These are phyloP conservation scores for Pterophyllum scalare DNA, from an alignment of 2,113 vertebrate species.

Conservation along the genomic window DNA sequence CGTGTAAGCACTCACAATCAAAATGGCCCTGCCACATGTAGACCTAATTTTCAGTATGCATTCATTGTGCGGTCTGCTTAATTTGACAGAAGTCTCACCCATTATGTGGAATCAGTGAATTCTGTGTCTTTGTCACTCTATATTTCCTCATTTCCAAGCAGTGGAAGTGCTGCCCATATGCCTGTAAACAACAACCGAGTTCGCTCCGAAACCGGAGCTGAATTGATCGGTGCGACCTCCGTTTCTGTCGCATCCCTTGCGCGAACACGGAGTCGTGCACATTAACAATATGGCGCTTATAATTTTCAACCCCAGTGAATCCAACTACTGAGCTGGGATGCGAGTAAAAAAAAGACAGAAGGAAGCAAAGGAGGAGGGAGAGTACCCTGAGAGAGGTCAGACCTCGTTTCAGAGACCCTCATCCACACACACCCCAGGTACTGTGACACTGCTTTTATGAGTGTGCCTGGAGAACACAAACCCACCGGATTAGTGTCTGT, in stretches of 20 bases:
- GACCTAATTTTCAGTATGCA: conserved; percentile 32
- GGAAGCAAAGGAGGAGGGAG: conserved; percentile 41
- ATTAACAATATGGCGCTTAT: conserved; percentile 39
- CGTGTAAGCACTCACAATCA: conserved; percentile 38
- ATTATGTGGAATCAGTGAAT: conserved; percentile 16
- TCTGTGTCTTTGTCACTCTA: conserved; percentile 13
- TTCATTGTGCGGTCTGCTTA: not conserved
- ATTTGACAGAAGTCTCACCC: conserved; percentile 4
- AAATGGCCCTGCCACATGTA: conserved; percentile 25
- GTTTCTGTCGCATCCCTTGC: conserved; percentile 34
- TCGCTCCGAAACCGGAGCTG: not conserved
- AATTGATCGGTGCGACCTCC: conserved; percentile 4
- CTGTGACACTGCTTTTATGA: conserved; percentile 71
- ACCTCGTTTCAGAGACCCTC: conserved; percentile 72
- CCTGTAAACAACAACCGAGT: not conserved
- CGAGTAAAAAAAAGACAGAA: conserved; percentile 24
- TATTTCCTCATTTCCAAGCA: not conserved
- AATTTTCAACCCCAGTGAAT: conserved; percentile 39
- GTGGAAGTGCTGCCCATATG: not conserved
- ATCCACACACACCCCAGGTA: conserved; percentile 75
- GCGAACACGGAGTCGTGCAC: conserved; percentile 21
- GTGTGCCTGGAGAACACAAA: conserved; percentile 69
- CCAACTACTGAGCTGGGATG: conserved; percentile 12
- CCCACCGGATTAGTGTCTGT: conserved; percentile 74
- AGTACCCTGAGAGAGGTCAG: conserved; percentile 77